Base-by-base conservation (phyloP, 2,113 vertebrate genomes). In the Centrocercus urophasianus region DNA sequence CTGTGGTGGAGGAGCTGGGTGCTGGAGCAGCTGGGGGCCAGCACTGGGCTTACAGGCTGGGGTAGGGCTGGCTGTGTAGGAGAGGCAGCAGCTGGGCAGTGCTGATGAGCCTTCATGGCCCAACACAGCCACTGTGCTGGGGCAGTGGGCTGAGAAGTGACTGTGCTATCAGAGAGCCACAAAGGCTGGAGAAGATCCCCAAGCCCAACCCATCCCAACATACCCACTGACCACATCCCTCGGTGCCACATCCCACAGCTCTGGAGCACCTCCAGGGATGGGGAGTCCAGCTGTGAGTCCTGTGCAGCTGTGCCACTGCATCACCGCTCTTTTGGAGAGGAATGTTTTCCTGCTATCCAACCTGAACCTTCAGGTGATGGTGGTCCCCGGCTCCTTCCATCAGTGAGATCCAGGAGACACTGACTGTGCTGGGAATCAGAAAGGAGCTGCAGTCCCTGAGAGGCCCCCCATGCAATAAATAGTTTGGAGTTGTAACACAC, bases 371-470 rank as follows among this genome's bases (percentile, higher is more conserved):
- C 27, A 15, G 52, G 27, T 54, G 52, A 54, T 16, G 52, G 27
- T 7, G 5, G 25, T 54, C 52, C 52, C 52, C 27, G 16, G 16
- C 52, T 54, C 52, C 52, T 54, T 54, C 52, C 8, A 54, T 28
- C 27, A 28, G 52, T 38, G 50, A 50, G 16, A 60, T 88, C n/a
- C 76, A 63, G 40, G 45, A 65, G 30, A 25, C 8, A 3, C 12
- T 0, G 0, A 2, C 34, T 8, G 11, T 43, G 67, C 59, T 54
- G 80, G 32, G 21, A 38, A 8, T 50, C 47, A 63, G 45, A 38
- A 90, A 32, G 0, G 15, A 93, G 42, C 64, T 91, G 79, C 75
- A 50, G 34, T 2, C 80, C 54, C 64, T 47, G 69, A 10, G 50
- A 78, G 74, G 42, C 19, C 12, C 5, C 19, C 40, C 12, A 20